phyloP scores from a whole-genome alignment of 2,888 invertebrate species.

The Hipparchia sbordonii region DNA sequence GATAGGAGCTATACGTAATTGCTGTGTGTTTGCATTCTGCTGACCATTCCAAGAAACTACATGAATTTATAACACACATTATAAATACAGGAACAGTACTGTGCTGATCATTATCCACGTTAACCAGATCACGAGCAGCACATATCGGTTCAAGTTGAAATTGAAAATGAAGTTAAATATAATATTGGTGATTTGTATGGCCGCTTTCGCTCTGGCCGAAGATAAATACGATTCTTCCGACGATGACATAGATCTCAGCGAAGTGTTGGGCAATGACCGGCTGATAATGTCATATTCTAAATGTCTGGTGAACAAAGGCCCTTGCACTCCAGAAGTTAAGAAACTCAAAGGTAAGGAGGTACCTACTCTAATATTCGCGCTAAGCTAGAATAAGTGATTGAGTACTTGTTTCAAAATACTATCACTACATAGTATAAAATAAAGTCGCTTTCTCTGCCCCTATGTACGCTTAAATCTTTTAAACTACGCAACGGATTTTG shows the following conservation, averaged over 20 bases:
- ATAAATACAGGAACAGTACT: slow-evolving; percentile 35
- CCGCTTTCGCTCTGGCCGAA: slow-evolving; percentile 54
- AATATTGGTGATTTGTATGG: slow-evolving; percentile 49
- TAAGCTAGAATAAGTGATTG: no score
- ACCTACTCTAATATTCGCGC: no score
- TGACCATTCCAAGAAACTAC: slow-evolving; percentile 41
- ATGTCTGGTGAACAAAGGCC: slow-evolving; percentile 85
- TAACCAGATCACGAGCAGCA: slow-evolving; percentile 2
- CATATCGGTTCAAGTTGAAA: slow-evolving; percentile 2
- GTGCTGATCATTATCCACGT: slow-evolving; percentile 36
- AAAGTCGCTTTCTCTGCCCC: no score
- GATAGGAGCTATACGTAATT: slow-evolving; percentile 34
- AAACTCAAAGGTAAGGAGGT: slow-evolving; percentile 85
- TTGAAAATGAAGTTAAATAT: slow-evolving; percentile 27
- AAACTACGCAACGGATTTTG: no score
- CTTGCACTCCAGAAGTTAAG: slow-evolving; percentile 87
- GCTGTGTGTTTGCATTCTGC: slow-evolving; percentile 37
- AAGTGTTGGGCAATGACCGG: slow-evolving; percentile 86
- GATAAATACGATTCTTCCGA: slow-evolving; percentile 76
- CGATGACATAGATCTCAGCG: slow-evolving; percentile 84
- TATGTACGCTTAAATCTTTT: no score
- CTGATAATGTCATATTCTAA: slow-evolving; percentile 86
- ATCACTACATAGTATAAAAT: no score
- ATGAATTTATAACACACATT: slow-evolving; percentile 30
- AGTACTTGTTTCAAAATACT: no score